A percentile compares a stretch with the other conserved stretches of the same genome.
These are phyloP conservation scores for Corythornis madagascariensis DNA, from an alignment of 2,113 vertebrate genomes.

Conservation along the genomic window DNA sequence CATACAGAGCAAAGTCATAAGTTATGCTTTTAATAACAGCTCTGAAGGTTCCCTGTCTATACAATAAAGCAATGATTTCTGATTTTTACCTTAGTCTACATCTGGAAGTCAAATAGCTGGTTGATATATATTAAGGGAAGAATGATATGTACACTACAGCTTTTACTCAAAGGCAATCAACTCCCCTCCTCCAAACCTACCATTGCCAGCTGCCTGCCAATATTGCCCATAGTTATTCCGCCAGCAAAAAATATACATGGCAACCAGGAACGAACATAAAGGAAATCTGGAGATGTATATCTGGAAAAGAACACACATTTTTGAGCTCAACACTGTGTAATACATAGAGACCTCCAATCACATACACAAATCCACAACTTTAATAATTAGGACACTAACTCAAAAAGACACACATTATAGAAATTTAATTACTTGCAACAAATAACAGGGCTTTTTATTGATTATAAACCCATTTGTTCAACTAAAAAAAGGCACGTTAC, in stretches of 20 bases:
- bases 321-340: neutral
- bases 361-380: neutral
- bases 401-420: neutral
- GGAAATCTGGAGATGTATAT: slow-evolving; percentile 94
- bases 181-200: slow-evolving; percentile 69
- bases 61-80: neutral
- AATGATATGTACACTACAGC: neutral
- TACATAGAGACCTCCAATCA: neutral
- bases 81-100: neutral
- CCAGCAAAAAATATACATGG: slow-evolving; percentile 98
- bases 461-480: neutral
- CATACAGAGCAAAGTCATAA: neutral
- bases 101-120: neutral
- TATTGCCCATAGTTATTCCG: slow-evolving; percentile 97
- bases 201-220: slow-evolving; percentile 93
- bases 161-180: neutral
- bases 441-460: neutral
- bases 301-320: slow-evolving; percentile 67
- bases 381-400: neutral
- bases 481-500: neutral
- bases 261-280: slow-evolving; percentile 96
- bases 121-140: neutral
- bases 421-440: neutral
- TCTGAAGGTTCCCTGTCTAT: neutral
- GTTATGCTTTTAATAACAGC: neutral